Evolutionary conservation across 2,888 invertebrate species (phyloP).

Genomic region (Ernsta delagoae): DNA sequence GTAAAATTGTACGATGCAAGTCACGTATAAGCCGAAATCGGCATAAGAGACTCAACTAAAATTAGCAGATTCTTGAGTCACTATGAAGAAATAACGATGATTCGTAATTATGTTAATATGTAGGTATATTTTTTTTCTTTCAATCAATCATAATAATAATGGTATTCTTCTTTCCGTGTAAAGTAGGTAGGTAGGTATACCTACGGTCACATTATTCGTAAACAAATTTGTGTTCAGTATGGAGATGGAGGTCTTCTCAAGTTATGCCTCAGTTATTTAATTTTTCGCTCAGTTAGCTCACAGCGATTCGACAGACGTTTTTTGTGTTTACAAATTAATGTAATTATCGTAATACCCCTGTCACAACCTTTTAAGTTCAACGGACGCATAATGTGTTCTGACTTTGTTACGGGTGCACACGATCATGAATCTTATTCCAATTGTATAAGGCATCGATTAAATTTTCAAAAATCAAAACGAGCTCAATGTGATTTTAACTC

Average conservation of each 20-base stretch:
- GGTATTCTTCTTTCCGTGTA: too few species aligned
- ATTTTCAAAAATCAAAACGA: conserved; percentile 43
- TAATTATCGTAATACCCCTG: conserved; percentile 79
- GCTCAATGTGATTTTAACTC: background rate
- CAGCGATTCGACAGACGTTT: conserved; percentile 62
- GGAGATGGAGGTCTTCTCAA: background rate
- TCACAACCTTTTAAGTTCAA: conserved; percentile 82
- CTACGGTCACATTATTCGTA: too few species aligned
- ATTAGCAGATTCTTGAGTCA: too few species aligned
- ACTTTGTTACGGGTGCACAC: conserved; percentile 45
- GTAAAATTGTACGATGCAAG: too few species aligned
- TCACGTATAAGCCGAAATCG: too few species aligned
- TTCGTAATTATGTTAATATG: too few species aligned
- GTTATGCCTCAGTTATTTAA: conserved; percentile 57
- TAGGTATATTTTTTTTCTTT: too few species aligned
- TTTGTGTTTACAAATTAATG: conserved; percentile 81
- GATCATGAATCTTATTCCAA: conserved; percentile 59
- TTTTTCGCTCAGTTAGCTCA: conserved; percentile 63
- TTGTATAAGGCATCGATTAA: conserved; percentile 58
- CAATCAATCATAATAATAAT: too few species aligned
- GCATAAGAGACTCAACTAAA: too few species aligned
- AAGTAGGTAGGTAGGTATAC: too few species aligned
- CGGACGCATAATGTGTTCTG: conserved; percentile 65
- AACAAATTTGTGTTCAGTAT: background rate
- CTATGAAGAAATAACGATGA: too few species aligned